A percentile compares a stretch with the other conserved stretches of the same genome.
Conservation (phyloP, 2,113 vertebrate genomes). For the Cephalopterus ornatus region DNA sequence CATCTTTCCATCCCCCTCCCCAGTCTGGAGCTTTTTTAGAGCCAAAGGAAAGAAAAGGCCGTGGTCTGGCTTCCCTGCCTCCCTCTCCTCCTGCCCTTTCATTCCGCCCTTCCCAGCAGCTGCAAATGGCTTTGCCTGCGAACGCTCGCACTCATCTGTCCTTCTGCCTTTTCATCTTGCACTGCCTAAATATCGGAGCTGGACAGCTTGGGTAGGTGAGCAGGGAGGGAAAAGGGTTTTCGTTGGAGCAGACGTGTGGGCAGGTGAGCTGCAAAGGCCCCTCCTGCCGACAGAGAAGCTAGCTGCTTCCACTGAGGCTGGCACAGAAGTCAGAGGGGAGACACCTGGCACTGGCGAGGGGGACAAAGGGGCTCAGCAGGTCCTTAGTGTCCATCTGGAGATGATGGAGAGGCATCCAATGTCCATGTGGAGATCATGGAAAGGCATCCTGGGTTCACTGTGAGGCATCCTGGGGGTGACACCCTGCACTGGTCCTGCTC, state of each 20-base stretch:
- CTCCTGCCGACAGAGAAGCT: not conserved
- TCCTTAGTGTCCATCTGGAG: not conserved
- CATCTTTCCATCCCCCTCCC: not conserved
- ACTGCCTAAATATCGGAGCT: not conserved
- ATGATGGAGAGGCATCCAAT: not conserved
- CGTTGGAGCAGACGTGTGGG: not conserved
- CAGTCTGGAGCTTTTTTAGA: conserved; percentile 2
- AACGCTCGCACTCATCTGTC: fast-evolving
- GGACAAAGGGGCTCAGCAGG: not conserved
- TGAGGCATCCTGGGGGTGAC: not conserved
- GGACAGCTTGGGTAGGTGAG: not conserved
- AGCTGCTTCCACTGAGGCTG: fast-evolving
- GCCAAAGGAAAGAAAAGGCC: conserved; percentile 16
- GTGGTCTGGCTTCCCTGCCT: not conserved
- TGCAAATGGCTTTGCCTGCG: not conserved
- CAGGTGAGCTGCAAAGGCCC: not conserved
- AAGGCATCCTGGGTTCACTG: not conserved
- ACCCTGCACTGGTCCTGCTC: fast-evolving
- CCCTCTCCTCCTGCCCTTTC: not conserved
- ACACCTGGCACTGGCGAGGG: not conserved
- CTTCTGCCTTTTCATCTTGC: not conserved
- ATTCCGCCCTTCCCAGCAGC: not conserved
- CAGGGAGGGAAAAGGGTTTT: not conserved
- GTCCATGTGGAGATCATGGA: not conserved
- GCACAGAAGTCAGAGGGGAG: not conserved